phyloP scores from a whole-genome alignment of 2,888 invertebrate species.

The Ophion ellenae region DNA sequence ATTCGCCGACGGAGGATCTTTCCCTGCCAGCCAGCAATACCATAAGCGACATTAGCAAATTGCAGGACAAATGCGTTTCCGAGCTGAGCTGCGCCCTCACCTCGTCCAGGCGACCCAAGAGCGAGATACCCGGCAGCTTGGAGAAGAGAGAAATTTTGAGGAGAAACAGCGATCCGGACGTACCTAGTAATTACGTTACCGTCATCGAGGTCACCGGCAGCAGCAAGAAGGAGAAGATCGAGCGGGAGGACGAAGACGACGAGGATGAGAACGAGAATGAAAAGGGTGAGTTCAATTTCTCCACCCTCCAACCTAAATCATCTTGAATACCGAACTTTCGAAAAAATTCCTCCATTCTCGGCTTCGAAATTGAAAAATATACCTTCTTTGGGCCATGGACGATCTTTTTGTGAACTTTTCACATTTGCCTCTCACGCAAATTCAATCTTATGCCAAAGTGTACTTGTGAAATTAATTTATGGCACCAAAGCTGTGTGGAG shows the following conservation, averaged over 20 bases:
- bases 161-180: constrained; percentile 84
- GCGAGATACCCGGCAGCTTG: constrained; percentile 81
- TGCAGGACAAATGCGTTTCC: constrained; percentile 83
- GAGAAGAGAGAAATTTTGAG: constrained; percentile 77
- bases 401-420: too few species aligned
- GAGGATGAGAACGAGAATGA: constrained; percentile 70
- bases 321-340: neutral
- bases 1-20: constrained; percentile 29
- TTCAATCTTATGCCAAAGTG: too few species aligned
- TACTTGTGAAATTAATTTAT: too few species aligned
- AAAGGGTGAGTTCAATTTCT: constrained; percentile 33
- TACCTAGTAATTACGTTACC: constrained; percentile 90
- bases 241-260: constrained; percentile 85
- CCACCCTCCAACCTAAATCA: neutral
- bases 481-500: too few species aligned
- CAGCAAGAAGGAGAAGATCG: constrained; percentile 81
- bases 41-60: constrained; percentile 80
- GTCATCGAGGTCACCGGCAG: constrained; percentile 94
- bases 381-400: too few species aligned
- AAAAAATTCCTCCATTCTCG: too few species aligned
- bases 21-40: constrained; percentile 72
- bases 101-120: constrained; percentile 80
- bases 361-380: too few species aligned
- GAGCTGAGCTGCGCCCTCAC: constrained; percentile 81
- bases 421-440: too few species aligned